Conservation (phyloP, 2,888 invertebrate genomes). For the Lissonota sp. region DNA sequence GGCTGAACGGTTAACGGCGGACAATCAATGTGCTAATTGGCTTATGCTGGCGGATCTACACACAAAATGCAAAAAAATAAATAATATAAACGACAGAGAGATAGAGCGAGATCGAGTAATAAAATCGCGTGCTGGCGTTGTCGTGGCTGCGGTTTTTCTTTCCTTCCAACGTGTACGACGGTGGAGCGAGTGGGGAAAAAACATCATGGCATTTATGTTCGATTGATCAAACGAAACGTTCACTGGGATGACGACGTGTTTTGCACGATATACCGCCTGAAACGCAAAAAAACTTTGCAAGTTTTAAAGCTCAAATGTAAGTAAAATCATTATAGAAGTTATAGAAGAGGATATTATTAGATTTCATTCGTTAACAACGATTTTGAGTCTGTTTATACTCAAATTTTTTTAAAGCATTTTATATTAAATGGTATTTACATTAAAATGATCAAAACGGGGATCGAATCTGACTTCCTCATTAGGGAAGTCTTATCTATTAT, state of each 20-base stretch:
- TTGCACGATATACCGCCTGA: too few relatives aligned
- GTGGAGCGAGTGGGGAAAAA: not conserved
- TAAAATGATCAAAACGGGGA: too few relatives aligned
- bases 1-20: slow-evolving; percentile 46
- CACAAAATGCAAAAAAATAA: slow-evolving; percentile 54
- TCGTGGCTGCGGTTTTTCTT: slow-evolving; percentile 1
- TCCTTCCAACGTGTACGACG: slow-evolving; percentile 3
- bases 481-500: too few relatives aligned
- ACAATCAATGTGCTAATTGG: slow-evolving; percentile 72
- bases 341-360: too few relatives aligned
- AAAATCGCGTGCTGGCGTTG: slow-evolving; percentile 49
- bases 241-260: not conserved
- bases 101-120: slow-evolving; percentile 40
- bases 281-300: too few relatives aligned
- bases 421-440: too few relatives aligned
- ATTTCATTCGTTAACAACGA: too few relatives aligned
- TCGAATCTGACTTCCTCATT: too few relatives aligned
- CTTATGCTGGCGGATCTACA: slow-evolving; percentile 66
- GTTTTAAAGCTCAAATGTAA: too few relatives aligned
- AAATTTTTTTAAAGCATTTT: too few relatives aligned
- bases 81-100: slow-evolving; percentile 41
- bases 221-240: not conserved
- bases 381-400: too few relatives aligned
- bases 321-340: too few relatives aligned
- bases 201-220: slow-evolving; percentile 10